Conservation (phyloP, 2,113 vertebrate species). For the Hassar affinis region DNA sequence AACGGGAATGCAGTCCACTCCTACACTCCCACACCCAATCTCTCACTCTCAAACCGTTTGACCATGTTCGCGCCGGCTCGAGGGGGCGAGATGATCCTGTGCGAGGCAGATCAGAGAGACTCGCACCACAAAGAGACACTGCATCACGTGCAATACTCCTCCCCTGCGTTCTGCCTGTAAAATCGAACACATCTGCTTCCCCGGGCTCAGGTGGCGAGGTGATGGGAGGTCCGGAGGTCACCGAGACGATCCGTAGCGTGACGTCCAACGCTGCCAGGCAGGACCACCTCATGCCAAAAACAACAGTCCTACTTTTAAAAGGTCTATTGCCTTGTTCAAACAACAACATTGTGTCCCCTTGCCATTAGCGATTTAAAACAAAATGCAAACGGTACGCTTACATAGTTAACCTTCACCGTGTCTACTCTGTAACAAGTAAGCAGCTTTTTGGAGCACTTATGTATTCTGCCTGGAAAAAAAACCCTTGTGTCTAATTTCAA, state of each 20-base stretch:
- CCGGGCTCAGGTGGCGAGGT: slow-evolving; percentile 56
- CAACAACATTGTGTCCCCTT: slow-evolving; percentile 61
- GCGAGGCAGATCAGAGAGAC: slow-evolving; percentile 34
- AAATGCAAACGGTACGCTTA: slow-evolving; percentile 67
- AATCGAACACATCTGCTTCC: slow-evolving; percentile 53
- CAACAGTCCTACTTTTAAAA: slow-evolving; percentile 58
- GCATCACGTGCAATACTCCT: slow-evolving; percentile 41
- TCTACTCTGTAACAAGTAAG: slow-evolving; percentile 64
- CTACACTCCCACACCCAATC: slow-evolving; percentile 45
- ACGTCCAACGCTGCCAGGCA: slow-evolving; percentile 61
- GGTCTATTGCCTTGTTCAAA: slow-evolving; percentile 59
- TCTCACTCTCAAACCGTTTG: slow-evolving; percentile 59
- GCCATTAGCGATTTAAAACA: slow-evolving; percentile 66
- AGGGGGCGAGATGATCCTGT: slow-evolving; percentile 49
- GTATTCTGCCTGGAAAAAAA: slow-evolving; percentile 51
- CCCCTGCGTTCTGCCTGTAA: slow-evolving; percentile 47
- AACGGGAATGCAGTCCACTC: slow-evolving; percentile 57
- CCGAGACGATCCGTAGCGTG: slow-evolving; percentile 53
- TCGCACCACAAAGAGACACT: slow-evolving; percentile 49
- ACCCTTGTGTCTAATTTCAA: slow-evolving; percentile 62
- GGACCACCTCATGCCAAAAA: slow-evolving; percentile 51
- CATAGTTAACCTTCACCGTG: slow-evolving; percentile 58
- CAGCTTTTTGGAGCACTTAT: slow-evolving; percentile 64
- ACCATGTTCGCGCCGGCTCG: slow-evolving; percentile 40
- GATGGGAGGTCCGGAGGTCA: slow-evolving; percentile 49